A percentile compares a stretch with the other conserved stretches of the same genome.
phyloP scores from a whole-genome alignment of 1,140 invertebrate genomes.

The Belonocnema kinseyi region DNA sequence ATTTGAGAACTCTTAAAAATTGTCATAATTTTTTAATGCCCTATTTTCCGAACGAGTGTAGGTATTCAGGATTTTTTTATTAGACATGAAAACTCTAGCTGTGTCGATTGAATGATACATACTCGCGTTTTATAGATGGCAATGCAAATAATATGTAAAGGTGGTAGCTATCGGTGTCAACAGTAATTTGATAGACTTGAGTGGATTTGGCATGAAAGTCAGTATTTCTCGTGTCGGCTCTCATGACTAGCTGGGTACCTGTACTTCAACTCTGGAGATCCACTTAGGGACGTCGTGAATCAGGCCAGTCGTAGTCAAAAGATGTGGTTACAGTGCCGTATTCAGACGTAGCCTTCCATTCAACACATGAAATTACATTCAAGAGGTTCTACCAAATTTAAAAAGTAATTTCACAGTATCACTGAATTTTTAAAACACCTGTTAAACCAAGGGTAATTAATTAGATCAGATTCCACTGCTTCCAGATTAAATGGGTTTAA shows the following conservation, averaged over 20 bases:
- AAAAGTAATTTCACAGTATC: neutral
- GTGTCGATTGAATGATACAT: too few species aligned
- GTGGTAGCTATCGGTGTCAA: neutral
- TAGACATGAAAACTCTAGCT: too few species aligned
- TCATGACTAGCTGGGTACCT: neutral
- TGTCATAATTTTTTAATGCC: too few species aligned
- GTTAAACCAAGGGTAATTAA: neutral
- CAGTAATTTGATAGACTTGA: neutral
- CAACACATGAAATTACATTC: neutral
- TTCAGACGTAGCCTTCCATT: neutral
- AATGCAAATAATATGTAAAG: neutral
- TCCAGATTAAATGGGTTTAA: conserved; percentile 14
- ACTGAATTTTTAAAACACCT: neutral
- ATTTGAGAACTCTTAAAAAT: too few species aligned
- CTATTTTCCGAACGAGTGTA: too few species aligned
- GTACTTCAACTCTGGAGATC: conserved; percentile 14
- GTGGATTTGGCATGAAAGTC: conserved; percentile 16
- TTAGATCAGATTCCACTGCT: neutral
- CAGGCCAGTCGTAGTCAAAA: conserved; percentile 24
- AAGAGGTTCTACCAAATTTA: neutral
- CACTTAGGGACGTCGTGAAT: conserved; percentile 13
- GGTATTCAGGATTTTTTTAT: too few species aligned
- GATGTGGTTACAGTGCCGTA: conserved; percentile 27
- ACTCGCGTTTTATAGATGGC: too few species aligned
- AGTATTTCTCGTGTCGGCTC: conserved; percentile 23